Percentiles rank a stretch among this genome's conserved stretches.
These are phyloP conservation scores for Nymphalis polychloros DNA, from an alignment of 2,888 invertebrate species.

Conservation along the genomic window DNA sequence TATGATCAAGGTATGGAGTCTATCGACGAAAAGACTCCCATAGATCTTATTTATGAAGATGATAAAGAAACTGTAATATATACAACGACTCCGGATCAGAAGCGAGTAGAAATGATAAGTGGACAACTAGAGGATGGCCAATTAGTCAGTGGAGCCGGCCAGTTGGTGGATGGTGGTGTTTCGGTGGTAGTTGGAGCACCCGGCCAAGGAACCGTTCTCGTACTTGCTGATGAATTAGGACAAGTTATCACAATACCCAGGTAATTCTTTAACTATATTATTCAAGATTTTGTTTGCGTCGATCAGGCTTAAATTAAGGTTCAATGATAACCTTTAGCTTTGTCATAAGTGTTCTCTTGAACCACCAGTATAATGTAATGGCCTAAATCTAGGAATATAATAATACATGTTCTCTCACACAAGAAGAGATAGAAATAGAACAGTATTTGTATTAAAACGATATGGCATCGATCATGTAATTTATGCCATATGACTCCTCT, in stretches of 20 bases:
- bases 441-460: too few species aligned
- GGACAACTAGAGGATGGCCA: constrained; percentile 84
- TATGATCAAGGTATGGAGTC: constrained; percentile 77
- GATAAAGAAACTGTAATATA: constrained; percentile 93
- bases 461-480: too few species aligned
- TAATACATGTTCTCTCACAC: too few species aligned
- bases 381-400: too few species aligned
- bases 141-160: constrained; percentile 75
- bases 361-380: too few species aligned
- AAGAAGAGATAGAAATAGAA: too few species aligned
- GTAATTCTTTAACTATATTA: constrained; percentile 56
- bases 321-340: too few species aligned
- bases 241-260: constrained; percentile 85
- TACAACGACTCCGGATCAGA: constrained; percentile 89
- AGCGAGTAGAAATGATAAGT: constrained; percentile 89
- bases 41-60: constrained; percentile 91
- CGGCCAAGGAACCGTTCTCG: constrained; percentile 84
- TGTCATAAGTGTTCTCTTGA: too few species aligned
- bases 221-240: constrained; percentile 86
- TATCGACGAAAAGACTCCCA: constrained; percentile 86
- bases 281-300: not conserved
- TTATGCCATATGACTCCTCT: too few species aligned
- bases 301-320: too few species aligned
- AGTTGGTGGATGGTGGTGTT: constrained; percentile 78
- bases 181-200: constrained; percentile 77